Percentiles rank a stretch among this genome's conserved stretches.
phyloP scores from a whole-genome alignment of 2,113 vertebrate genomes.

The Eurystomus gularis region DNA sequence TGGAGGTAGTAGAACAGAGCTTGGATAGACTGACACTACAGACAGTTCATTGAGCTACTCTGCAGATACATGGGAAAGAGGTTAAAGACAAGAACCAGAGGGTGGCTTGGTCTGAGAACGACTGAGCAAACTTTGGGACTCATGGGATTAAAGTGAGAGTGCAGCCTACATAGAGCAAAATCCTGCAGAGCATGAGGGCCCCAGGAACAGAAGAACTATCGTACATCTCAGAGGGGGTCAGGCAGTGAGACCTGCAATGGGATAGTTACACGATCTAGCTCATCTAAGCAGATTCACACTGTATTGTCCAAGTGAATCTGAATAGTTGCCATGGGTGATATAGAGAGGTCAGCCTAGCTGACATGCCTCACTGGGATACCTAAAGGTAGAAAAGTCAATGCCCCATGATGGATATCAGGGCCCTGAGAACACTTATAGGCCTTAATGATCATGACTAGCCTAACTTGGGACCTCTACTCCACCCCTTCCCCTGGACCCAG shows the following conservation, averaged over 20 bases:
- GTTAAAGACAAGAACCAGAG: background rate
- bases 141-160: background rate
- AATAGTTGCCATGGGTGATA: background rate
- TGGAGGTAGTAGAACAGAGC: background rate
- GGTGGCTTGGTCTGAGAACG: background rate
- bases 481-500: background rate
- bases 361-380: background rate
- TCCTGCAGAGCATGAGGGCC: background rate
- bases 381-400: background rate
- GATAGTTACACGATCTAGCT: background rate
- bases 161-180: background rate
- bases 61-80: background rate
- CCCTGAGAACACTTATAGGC: background rate
- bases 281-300: background rate
- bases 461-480: background rate
- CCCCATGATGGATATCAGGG: background rate
- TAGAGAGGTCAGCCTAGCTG: background rate
- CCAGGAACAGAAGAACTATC: background rate
- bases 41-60: background rate
- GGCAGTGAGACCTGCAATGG: background rate
- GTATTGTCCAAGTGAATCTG: background rate
- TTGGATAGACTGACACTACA: background rate
- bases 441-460: background rate
- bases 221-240: background rate
- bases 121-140: background rate